Base-by-base conservation (phyloP, 2,797 vertebrate species). In the Sarcophilus harrisii region DNA sequence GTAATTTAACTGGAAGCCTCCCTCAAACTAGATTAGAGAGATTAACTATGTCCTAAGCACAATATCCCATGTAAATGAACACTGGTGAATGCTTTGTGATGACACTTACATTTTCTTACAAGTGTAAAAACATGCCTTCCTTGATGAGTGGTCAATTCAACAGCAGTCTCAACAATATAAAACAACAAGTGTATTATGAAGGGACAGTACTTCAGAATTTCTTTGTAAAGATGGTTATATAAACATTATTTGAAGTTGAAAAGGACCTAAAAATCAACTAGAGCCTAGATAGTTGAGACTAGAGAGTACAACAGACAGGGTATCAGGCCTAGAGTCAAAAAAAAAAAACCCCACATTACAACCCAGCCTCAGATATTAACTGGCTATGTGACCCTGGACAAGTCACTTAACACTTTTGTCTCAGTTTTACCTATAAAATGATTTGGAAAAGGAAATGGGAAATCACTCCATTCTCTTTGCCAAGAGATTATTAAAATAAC, bases 51-150 rank as follows among this genome's bases (percentile, higher is more conserved):
- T 57, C 93, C 93, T 93, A 94, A 95, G 94, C 93, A 96, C 52
- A 94, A 97, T 28, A n/a, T 57, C 95, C n/a, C 97, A 93, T 95
- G 96, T 94, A 97, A 97, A 97, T 90, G 93, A 96, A 92, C 90
- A n/a, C 96, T 81, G 94, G 95, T 96, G 38, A 21, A 94, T 98
- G 95, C 93, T 96, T 93, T 57, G 97, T 89, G 95, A 97, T 10
- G 21, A 96, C 92, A 97, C 95, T 93, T 92, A 81, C n/a, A 38
- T 81, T 8, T 38, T 38, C 66, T 24, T 21, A 81, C 18, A 81
- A 24, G n/a, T 38, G 8, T n/a, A 81, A 81, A 81, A 81, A 81
- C 18, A 45, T 81, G n/a, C n/a, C n/a, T 81, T 81, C 66, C 66
- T 24, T 81, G 66, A 81, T 81, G n/a, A 38, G n/a, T 81, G 66